These are phyloP conservation scores for Rhinichthys klamathensis DNA, from an alignment of 2,113 vertebrate species.

Conservation along the genomic window DNA sequence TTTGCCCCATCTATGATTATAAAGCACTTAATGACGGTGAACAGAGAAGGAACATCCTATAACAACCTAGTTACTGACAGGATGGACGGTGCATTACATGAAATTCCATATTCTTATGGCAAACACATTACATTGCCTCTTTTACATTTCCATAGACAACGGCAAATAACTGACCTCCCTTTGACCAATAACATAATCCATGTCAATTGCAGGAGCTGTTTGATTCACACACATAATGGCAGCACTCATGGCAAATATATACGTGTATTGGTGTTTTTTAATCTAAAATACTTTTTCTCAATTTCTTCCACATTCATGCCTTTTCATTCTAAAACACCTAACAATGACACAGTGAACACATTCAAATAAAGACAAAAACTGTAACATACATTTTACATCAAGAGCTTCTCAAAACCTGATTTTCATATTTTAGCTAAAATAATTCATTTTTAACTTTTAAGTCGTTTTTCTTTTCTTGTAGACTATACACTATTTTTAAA, in stretches of 20 bases:
- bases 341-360: slow-evolving; percentile 62
- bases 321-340: slow-evolving; percentile 54
- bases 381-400: slow-evolving; percentile 77
- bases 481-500: slow-evolving; percentile 78
- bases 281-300: slow-evolving; percentile 37
- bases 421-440: slow-evolving; percentile 82
- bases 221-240: slow-evolving; percentile 38
- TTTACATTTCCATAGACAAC: slow-evolving; percentile 31
- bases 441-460: slow-evolving; percentile 72
- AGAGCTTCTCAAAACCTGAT: slow-evolving; percentile 77
- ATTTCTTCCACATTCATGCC: slow-evolving; percentile 60
- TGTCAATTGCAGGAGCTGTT: slow-evolving; percentile 29
- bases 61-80: slow-evolving; percentile 14
- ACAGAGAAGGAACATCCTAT: neutral
- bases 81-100: neutral
- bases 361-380: slow-evolving; percentile 66
- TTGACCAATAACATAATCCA: slow-evolving; percentile 28
- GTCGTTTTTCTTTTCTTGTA: slow-evolving; percentile 66
- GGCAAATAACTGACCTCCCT: neutral
- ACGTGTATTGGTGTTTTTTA: slow-evolving; percentile 17
- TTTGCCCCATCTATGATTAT: slow-evolving; percentile 21
- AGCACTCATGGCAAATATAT: slow-evolving; percentile 44
- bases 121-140: slow-evolving; percentile 31
- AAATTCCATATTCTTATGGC: slow-evolving; percentile 20
- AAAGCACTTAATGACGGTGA: slow-evolving; percentile 19